Conservation (phyloP, 2,888 invertebrate genomes). For the Dastarcus helophoroides region DNA sequence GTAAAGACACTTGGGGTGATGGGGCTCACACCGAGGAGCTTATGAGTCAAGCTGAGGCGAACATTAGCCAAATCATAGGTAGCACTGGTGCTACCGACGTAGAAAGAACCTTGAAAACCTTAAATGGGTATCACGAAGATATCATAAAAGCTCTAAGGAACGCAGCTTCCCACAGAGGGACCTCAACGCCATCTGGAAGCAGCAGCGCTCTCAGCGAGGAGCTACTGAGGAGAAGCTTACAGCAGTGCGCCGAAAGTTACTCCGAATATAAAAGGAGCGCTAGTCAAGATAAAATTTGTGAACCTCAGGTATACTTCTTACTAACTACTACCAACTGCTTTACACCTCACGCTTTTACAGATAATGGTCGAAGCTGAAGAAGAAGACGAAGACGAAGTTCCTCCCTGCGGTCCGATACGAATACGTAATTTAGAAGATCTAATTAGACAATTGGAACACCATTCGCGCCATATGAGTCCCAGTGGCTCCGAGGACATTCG, state of each 20-base stretch:
- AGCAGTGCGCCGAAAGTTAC: constrained; percentile 48
- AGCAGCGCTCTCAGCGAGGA: constrained; percentile 57
- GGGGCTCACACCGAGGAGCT: constrained; percentile 48
- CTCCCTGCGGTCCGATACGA: constrained; percentile 71
- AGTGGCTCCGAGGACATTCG: constrained; percentile 83
- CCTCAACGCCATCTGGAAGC: constrained; percentile 48
- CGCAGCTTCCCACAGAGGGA: constrained; percentile 61
- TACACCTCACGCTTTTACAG: constrained; percentile 13
- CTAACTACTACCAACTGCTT: not conserved
- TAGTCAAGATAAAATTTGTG: constrained; percentile 65
- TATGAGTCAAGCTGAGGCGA: constrained; percentile 43
- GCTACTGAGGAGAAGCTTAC: constrained; percentile 53
- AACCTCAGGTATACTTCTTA: constrained; percentile 43
- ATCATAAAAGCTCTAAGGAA: constrained; percentile 80
- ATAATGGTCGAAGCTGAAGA: constrained; percentile 42
- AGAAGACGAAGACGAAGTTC: constrained; percentile 64
- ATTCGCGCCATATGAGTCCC: constrained; percentile 82
- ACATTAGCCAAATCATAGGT: constrained; percentile 46
- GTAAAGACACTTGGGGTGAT: constrained; percentile 65
- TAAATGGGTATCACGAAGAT: constrained; percentile 88
- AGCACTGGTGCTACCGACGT: constrained; percentile 58
- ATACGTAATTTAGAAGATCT: constrained; percentile 87
- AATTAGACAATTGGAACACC: constrained; percentile 78
- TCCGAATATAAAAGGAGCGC: constrained; percentile 49
- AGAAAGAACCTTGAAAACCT: constrained; percentile 75